Percentiles rank a stretch among this genome's conserved stretches.
These are phyloP conservation scores for Ondatra zibethicus DNA, from an alignment of 2,113 vertebrate genomes.

Conservation along the genomic window DNA sequence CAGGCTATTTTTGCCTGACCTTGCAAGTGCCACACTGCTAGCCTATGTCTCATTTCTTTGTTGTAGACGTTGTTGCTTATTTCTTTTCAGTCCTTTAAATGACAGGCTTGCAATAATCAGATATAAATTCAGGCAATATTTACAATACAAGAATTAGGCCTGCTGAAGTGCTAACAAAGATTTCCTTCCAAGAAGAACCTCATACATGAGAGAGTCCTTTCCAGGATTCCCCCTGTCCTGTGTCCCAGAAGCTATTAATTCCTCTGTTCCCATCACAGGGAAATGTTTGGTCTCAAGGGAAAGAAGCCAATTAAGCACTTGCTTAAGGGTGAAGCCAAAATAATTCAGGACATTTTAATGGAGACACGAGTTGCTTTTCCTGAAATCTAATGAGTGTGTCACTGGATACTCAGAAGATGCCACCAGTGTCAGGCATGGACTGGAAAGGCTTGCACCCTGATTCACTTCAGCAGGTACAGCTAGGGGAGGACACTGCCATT, in stretches of 20 bases:
- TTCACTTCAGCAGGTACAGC: not conserved
- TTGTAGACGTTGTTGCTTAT: not conserved
- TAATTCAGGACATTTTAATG: constrained; percentile 69
- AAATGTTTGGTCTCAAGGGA: constrained; percentile 69
- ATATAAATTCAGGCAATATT: not conserved
- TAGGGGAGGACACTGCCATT: not conserved
- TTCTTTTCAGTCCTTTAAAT: not conserved
- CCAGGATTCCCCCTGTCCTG: constrained; percentile 11
- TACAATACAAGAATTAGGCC: not conserved
- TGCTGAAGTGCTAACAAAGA: not conserved
- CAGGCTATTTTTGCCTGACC: not conserved
- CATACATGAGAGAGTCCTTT: constrained; percentile 20
- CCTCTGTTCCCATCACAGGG: constrained; percentile 44
- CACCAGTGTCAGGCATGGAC: not conserved
- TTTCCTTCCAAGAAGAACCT: constrained; percentile 46
- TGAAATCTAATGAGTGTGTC: constrained; percentile 48
- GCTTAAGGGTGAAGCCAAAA: constrained; percentile 72
- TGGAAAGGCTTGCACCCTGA: not conserved
- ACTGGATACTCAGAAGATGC: not conserved
- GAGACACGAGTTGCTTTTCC: constrained; percentile 25
- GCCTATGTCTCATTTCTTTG: not conserved
- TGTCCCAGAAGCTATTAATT: constrained; percentile 62
- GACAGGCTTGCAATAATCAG: not conserved
- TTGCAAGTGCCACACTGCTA: not conserved
- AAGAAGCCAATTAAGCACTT: constrained; percentile 69